Base-by-base conservation (phyloP, 1,140 invertebrate species). In the Coptotermes formosanus region DNA sequence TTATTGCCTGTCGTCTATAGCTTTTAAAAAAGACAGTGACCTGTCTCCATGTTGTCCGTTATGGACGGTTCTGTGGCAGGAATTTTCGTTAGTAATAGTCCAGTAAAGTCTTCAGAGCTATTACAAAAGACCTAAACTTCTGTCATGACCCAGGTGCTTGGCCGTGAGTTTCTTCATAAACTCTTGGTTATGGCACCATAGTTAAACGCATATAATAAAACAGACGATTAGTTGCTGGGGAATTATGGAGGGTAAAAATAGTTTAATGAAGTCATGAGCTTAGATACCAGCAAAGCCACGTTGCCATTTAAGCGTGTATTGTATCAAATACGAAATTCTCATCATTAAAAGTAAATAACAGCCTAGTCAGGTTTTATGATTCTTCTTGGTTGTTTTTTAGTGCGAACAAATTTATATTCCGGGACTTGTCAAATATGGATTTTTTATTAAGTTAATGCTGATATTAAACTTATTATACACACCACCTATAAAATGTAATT, bases 121-220 rank as follows among this genome's bases (percentile, higher is more conserved):
- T 75, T 75, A 75, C 16, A 55, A 55, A 16, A n/a, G 25, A 75
- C 25, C 64, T 75, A n/a, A n/a, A 75, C 64, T 75, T 30, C 64
- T 8, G 11, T 75, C 9, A 75, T 75, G 64, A 75, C 64, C 30
- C 25, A 75, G 64, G n/a, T 75, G 25, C 64, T 75, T 75, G 25
- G 64, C n/a, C 25, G 14, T 75, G 64, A 16, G 25, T 30, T 75
- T 25, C 59, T 75, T 75, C 64, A 75, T 75, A 75, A 75, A 75
- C 64, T 30, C 64, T 14, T 30, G 9, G 14, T 64, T 75, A 75
- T n/a, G 64, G 64, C 64, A 7, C 64, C n/a, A 75, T 75, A 75
- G 64, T 75, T 75, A 75, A 75, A 75, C 64, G 9, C n/a, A 75
- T 75, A 75, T 75, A 25, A 75, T 75, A 30, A 75, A 75, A 75